Evolutionary conservation across 1,140 invertebrate genomes (phyloP), one percentile per base, ranked within the genome.

Genomic region (Scaptomyza graminum): DNA sequence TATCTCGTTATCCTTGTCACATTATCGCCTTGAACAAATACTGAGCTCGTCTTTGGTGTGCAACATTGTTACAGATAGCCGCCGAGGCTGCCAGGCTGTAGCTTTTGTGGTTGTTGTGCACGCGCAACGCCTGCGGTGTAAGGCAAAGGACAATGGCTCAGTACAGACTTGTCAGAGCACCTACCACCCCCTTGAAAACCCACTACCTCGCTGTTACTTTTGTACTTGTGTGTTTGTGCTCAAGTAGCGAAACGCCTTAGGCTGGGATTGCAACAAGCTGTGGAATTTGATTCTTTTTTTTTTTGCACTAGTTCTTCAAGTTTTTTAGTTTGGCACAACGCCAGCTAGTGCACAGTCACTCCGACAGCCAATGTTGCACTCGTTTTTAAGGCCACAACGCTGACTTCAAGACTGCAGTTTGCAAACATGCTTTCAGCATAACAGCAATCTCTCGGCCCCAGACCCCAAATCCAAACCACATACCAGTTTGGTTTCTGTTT

Each of bases 1-100:
- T 71, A 67, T 41, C 79, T 87, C 76, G 83, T 87, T 87, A 88
- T 87, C 83, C 83, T 88, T 87, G 83, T 82, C 83, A 82, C 83
- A 88, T 87, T 87, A 87, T 83, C 83, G 83, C 83, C 83, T 88
- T 75, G 87, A 78, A 82, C 82, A 47, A 81, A 87, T 85, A 74
- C 82, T 77, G 72, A 60, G 77, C 82, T 82, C 77, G 60, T 81
- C 81, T 85, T 77, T 74, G 81, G 82, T 78, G 74, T 78, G 82
- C 70, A 71, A 85, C 82, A 85, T 85, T 81, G 82, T 85, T 85
- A 72, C 82, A 70, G 79, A 76, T 72, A 83, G 78, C 72, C 74
- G 74, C 56, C 16, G 50, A 22, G 8, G 55, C 22, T 47, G 52
- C 31, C 31, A 13, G 54, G 54, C 52, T 31, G 12, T 39, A 12